phyloP scores from a whole-genome alignment of 1,140 invertebrate species.

The Kradibia gibbosae region DNA sequence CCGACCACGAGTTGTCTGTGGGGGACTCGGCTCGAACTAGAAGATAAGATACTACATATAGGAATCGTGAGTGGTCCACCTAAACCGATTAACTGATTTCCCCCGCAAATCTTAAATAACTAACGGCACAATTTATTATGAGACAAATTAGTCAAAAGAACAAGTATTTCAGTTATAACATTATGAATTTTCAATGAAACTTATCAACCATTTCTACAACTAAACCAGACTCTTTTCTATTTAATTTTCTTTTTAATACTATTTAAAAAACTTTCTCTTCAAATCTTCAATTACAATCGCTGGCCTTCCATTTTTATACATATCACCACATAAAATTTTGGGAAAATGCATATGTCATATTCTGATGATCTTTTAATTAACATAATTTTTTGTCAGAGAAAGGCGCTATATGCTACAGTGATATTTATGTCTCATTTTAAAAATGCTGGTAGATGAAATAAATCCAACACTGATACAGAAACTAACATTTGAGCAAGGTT shows the following conservation, averaged over 20 bases:
- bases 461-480: too few species aligned
- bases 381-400: conserved; percentile 66
- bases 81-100: too few species aligned
- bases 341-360: conserved; percentile 55
- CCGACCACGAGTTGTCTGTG: too few species aligned
- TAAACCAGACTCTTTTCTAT: conserved; percentile 57
- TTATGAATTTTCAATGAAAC: conserved; percentile 60
- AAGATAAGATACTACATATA: too few species aligned
- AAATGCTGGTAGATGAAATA: conserved; percentile 41
- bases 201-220: conserved; percentile 56
- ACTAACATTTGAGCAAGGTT: too few species aligned
- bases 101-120: too few species aligned
- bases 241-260: conserved; percentile 51
- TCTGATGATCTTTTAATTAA: conserved; percentile 61
- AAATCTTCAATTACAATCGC: conserved; percentile 65
- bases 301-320: conserved; percentile 62
- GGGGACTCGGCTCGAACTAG: too few species aligned
- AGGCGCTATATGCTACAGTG: conserved; percentile 51
- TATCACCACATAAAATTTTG: conserved; percentile 64
- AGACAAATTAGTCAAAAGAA: too few species aligned
- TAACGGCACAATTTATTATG: too few species aligned
- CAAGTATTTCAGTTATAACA: too few species aligned
- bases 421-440: not conserved
- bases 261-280: conserved; percentile 54
- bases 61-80: too few species aligned